Base-by-base conservation (phyloP, 92 coral and sea anemone species). In the Ricordea florida region DNA sequence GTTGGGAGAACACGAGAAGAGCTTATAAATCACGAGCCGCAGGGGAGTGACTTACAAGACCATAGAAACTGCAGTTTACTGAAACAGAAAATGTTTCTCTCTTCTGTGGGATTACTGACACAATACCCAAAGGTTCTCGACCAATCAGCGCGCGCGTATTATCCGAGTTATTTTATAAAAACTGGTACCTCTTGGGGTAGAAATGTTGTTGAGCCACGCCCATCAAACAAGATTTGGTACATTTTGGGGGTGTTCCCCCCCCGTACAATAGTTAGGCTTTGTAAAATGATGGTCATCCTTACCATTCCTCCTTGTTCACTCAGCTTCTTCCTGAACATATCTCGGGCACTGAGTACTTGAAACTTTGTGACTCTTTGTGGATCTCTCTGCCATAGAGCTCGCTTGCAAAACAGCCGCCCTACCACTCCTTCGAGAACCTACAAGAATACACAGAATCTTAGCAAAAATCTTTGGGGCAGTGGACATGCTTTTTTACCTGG, bases 371-470 rank as follows among this genome's bases (percentile, higher is more conserved):
- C 79, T 41, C 86, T 72, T 70, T 87, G 97, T 24, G 98, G 90
- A 79, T 94, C 94, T 46, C 77, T 86, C 55, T 84, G 87, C 98
- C 97, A 91, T 36, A 94, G 13, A 22, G 83, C 98, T 62, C 87
- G 72, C 59, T 85, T 80, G 59, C 90, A 80, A 70, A 66, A 91
- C 70, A 94, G 82, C 26, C 98, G 82, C 34, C 87, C 83, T n/a
- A 94, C 94, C 15, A 94, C 83, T 29, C 50, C 76, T 15, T 82
- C 91, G 30, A 94, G 53, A 42, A 94, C 92, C 98, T 94, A 80
- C 17, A 33, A 51, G 44, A 27, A 29, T 3, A n/a, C 7, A 21
- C 3, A 23, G 6, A 13, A 11, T 5, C 16, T 2, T 42, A 13
- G 3, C 5, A 43, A 0, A 10, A 0, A 44, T 13, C 6, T 3